Evolutionary conservation across 2,797 vertebrate genomes (phyloP), one percentile per base, ranked within the genome.

Genomic region (Echiichthys vipera): DNA sequence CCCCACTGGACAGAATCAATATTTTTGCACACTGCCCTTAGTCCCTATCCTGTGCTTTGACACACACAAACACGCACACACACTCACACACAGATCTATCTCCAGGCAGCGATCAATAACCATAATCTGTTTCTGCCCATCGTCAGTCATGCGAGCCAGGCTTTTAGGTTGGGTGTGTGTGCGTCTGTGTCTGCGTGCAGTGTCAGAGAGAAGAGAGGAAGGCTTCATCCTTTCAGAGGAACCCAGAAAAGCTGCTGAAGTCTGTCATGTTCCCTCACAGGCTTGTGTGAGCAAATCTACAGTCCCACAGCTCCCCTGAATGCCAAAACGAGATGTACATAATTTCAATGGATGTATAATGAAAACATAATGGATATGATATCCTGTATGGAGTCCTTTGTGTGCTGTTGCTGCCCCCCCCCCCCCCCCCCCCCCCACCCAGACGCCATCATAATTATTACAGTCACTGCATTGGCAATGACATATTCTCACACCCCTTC

Each of bases 61-160:
- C 84, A 92, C 85, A 77, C 74, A 81, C 79, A 61, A 70, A 68
- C 77, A 54, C 80, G 13, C 34, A 36, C 34, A 88, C 73, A 81
- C 80, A 80, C 81, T 71, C 78, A 78, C 78, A 81, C 93, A 50
- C 9, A 95, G 95, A 95, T 93, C 93, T 93, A 95, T 96, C 95
- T 95, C 92, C 92, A 90, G 95, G 95, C 95, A 90, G 92, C 93
- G 80, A 96, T 99, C 96, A 89, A 97, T 99, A 95, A 92, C 95
- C 95, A 95, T 99, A 97, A 98, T 98, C 96, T 96, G 95, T 94
- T 92, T 94, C 94, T 95, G 95, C 94, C 95, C 93, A 92, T 94
- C 93, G 94, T 95, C 94, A 95, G 96, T 96, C 96, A 96, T 96
- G 96, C 94, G 82, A 96, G 94, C 91, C 87, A 93, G 93, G 94